Evolutionary conservation across 53 echinoderm and acorn worm genomes (phyloP), one percentile per base, ranked within the genome.

Genomic region (Antedon mediterranea): DNA sequence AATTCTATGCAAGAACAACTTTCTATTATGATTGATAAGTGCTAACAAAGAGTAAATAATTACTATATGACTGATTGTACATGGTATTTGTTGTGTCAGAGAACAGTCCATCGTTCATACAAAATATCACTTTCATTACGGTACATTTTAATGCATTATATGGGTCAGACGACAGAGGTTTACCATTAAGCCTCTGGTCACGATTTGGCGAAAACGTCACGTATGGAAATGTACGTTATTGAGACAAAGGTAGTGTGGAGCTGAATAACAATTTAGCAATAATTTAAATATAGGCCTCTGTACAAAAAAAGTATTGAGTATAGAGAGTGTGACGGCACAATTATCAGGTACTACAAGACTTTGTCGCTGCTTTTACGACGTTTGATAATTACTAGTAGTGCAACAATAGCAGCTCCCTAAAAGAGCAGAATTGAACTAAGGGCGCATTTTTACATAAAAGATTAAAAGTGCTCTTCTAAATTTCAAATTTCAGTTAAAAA

Each of bases 41-140:
- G 57, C 57, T 37, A 57, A 57, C 57, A 57, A 57, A 57, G 57
- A 57, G 57, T 57, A 57, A 57, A 57, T 57, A 57, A 57, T 57
- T 57, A 57, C 20, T 57, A 8, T 15, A 57, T 57, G 57, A 57
- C 57, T 57, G 57, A 57, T 57, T 57, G 8, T 57, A 23, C 23
- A 26, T 8, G 20, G 2, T 57, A 6, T 57, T 3, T 57, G 57
- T 13, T 11, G 9, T 57, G 57, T 57, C 57, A 57, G 57, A 57
- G 23, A 57, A 23, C 20, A 57, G 20, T 8, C 57, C 23, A 57
- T 57, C 57, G 57, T 18, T 57, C 57, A 57, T 26, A 57, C 14
- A 37, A 57, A 57, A 57, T 57, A 57, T 57, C 20, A 57, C 57
- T 57, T 57, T 8, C 2, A 57, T 57, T 26, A 57, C 3, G 37